Evolutionary conservation across 2,797 vertebrate genomes (phyloP).

Genomic region (Anniella stebbinsi): DNA sequence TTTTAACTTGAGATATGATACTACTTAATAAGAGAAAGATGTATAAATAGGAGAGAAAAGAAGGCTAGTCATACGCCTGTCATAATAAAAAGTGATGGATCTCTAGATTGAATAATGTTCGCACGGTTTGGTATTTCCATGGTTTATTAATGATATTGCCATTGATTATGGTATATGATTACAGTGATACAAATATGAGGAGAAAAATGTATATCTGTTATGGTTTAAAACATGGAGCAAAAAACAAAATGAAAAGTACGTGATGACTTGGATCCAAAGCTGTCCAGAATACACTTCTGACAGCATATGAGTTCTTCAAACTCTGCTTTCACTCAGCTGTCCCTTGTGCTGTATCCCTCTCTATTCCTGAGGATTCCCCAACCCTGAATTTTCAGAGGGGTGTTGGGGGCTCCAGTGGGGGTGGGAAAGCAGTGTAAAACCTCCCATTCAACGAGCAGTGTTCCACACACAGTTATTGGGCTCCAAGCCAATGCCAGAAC

Average conservation of each 20-base stretch:
- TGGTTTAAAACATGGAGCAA: slow-evolving; percentile 45
- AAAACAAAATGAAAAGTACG: background rate
- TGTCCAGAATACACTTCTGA: background rate
- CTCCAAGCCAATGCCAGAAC: background rate
- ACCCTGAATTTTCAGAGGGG: background rate
- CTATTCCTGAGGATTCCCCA: background rate
- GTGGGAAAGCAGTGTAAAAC: too few relatives aligned
- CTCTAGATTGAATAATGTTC: slow-evolving; percentile 3
- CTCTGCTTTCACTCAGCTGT: background rate
- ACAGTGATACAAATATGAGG: slow-evolving; percentile 35
- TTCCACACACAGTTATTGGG: background rate
- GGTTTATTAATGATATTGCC: slow-evolving; percentile 54
- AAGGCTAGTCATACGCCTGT: slow-evolving; percentile 14
- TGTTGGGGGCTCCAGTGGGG: background rate
- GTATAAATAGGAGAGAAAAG: slow-evolving; percentile 36
- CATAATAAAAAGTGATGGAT: slow-evolving; percentile 35
- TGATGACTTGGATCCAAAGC: too few relatives aligned
- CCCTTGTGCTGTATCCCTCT: too few relatives aligned
- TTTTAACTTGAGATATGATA: slow-evolving; percentile 14
- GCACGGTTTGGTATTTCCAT: slow-evolving; percentile 27
- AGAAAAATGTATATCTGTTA: slow-evolving; percentile 35
- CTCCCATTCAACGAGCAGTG: too few relatives aligned
- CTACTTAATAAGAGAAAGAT: background rate
- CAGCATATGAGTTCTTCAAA: background rate
- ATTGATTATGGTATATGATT: slow-evolving; percentile 53